These are phyloP conservation scores for Brachystomella parvula DNA, from an alignment of 1,140 invertebrate species.

Conservation along the genomic window DNA sequence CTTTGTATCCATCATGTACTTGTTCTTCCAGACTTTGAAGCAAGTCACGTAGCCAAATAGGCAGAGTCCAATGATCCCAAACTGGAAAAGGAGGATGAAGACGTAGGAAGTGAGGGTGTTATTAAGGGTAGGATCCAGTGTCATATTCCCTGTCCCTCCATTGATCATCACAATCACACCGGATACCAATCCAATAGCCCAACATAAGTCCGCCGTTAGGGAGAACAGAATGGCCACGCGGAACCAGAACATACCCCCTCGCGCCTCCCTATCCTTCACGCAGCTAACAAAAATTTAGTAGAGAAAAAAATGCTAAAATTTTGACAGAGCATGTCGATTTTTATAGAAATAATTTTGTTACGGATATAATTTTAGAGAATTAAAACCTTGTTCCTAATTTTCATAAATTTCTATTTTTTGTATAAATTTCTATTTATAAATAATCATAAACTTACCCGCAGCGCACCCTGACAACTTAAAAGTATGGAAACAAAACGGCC, in stretches of 20 bases:
- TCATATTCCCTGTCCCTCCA: not conserved
- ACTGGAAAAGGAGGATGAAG: constrained; percentile 20
- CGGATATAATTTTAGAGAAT: too few relatives aligned
- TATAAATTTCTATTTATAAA: too few relatives aligned
- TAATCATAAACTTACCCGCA: too few relatives aligned
- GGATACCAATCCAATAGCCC: not conserved
- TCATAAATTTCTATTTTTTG: too few relatives aligned
- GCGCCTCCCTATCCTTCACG: not conserved
- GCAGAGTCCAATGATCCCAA: not conserved
- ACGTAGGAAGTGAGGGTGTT: constrained; percentile 19
- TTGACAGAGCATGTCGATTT: too few relatives aligned
- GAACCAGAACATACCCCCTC: constrained; percentile 29
- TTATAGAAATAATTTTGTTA: too few relatives aligned
- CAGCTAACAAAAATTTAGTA: too few relatives aligned
- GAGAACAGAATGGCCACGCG: not conserved
- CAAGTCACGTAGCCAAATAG: constrained; percentile 23
- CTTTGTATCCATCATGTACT: constrained; percentile 31
- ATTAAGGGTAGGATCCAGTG: constrained; percentile 24
- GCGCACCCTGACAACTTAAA: too few relatives aligned
- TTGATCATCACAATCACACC: constrained; percentile 8
- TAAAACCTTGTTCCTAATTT: too few relatives aligned
- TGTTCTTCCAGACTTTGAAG: constrained; percentile 32
- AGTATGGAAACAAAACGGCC: too few relatives aligned
- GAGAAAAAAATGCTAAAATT: too few relatives aligned
- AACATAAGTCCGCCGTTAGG: not conserved